These are phyloP conservation scores for Ammodytes marinus DNA, from an alignment of 2,113 vertebrate genomes.

Conservation along the genomic window DNA sequence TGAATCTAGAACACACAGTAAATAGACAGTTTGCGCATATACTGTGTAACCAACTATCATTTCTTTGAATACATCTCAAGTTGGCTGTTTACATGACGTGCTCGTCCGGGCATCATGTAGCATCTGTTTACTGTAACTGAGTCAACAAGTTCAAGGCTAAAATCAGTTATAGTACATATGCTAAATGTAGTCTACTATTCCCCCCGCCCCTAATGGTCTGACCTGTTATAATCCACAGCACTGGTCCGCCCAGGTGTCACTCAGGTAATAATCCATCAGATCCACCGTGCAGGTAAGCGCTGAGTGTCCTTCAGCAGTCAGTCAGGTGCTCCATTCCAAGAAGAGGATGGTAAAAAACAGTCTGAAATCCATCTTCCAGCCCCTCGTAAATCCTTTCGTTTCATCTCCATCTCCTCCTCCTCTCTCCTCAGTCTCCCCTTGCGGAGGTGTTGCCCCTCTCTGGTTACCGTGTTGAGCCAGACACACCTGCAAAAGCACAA, in stretches of 20 bases:
- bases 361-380: constrained; percentile 41
- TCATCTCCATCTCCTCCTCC: constrained; percentile 40
- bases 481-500: constrained; percentile 65
- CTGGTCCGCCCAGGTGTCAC: constrained; percentile 52
- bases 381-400: constrained; percentile 53
- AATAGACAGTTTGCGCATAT: too few relatives aligned
- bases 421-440: constrained; percentile 15
- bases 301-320: constrained; percentile 24
- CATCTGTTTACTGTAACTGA: neutral
- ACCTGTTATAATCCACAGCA: constrained; percentile 50
- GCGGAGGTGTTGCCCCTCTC: constrained; percentile 27
- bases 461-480: constrained; percentile 5
- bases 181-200: neutral
- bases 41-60: neutral
- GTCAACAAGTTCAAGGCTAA: constrained; percentile 8
- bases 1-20: neutral
- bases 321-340: constrained; percentile 50
- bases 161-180: neutral
- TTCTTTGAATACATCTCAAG: constrained; percentile 1
- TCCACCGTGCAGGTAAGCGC: constrained; percentile 46
- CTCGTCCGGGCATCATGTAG: neutral
- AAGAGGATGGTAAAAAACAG: constrained; percentile 37
- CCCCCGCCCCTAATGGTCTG: constrained; percentile 4
- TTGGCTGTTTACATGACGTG: constrained; percentile 8
- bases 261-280: constrained; percentile 60